A percentile compares a stretch with the other conserved stretches of the same genome.
These are phyloP conservation scores for Chymomyza fuscimana DNA, from an alignment of 2,888 invertebrate genomes.

Conservation along the genomic window DNA sequence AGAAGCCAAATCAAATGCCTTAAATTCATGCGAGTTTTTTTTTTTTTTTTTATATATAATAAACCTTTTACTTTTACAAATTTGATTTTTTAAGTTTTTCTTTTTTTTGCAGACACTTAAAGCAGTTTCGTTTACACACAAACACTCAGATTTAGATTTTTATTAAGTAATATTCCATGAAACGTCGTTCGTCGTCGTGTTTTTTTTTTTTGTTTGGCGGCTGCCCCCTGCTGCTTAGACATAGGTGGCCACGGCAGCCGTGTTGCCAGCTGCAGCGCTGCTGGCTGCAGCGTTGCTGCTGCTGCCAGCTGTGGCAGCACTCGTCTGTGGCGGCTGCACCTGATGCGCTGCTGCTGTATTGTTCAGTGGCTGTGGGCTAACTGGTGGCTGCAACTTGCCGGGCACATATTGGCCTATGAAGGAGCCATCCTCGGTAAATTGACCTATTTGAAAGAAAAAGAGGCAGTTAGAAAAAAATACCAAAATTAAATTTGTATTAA, in stretches of 20 bases:
- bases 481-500: background rate
- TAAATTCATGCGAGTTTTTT: slow-evolving; percentile 42
- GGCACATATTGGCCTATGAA: slow-evolving; percentile 98
- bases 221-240: slow-evolving; percentile 80
- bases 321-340: slow-evolving; percentile 71
- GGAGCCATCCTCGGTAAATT: slow-evolving; percentile 98
- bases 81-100: background rate
- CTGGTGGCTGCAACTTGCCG: slow-evolving; percentile 85
- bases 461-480: background rate
- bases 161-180: background rate
- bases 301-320: slow-evolving; percentile 6
- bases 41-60: slow-evolving; percentile 13
- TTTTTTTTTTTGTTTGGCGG: background rate
- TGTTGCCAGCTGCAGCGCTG: slow-evolving; percentile 44
- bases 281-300: slow-evolving; percentile 17
- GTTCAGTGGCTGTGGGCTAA: slow-evolving; percentile 79
- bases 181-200: background rate
- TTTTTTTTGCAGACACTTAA: slow-evolving; percentile 52
- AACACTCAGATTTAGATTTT: background rate
- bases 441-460: slow-evolving; percentile 77
- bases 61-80: no score
- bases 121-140: slow-evolving; percentile 41
- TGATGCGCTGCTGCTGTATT: slow-evolving; percentile 71
- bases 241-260: slow-evolving; percentile 83
- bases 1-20: slow-evolving; percentile 53